phyloP scores from a whole-genome alignment of 2,113 vertebrate species.

The Prochilodus magdalenae region DNA sequence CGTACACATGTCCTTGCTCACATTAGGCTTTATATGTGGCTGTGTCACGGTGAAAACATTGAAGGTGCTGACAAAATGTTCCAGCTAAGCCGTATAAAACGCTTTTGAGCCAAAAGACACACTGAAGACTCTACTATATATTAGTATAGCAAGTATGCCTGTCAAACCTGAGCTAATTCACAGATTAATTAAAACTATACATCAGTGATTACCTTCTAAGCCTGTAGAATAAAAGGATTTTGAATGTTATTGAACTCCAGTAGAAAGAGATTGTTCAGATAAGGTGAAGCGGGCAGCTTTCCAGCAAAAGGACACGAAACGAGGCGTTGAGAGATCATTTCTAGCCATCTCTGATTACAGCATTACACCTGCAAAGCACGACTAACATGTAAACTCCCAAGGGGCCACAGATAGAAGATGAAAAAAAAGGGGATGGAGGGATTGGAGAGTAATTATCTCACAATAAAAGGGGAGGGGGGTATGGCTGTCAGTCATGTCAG shows the following conservation, averaged over 20 bases:
- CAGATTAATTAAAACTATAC: background rate
- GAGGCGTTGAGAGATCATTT: background rate
- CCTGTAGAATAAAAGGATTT: background rate
- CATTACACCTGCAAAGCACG: background rate
- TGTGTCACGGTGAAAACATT: too few species aligned
- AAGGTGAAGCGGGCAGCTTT: background rate
- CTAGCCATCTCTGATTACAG: slow-evolving; percentile 3
- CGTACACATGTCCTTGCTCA: too few species aligned
- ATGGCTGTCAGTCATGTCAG: slow-evolving; percentile 34
- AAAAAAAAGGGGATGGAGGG: slow-evolving; percentile 11
- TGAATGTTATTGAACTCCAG: background rate
- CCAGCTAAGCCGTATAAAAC: too few species aligned
- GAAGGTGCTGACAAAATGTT: too few species aligned
- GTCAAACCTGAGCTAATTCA: background rate
- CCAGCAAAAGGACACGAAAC: background rate
- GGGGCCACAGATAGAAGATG: background rate
- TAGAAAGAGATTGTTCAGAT: background rate
- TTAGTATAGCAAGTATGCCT: background rate
- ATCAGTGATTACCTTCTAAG: background rate
- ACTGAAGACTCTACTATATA: background rate
- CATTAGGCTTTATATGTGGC: too few species aligned
- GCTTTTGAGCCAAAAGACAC: too few species aligned
- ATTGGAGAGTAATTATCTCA: slow-evolving; percentile 26
- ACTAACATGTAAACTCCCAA: slow-evolving; percentile 25
- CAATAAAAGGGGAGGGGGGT: background rate